Conservation (phyloP, 2,113 vertebrate genomes). For the Oncorhynchus gorbuscha region DNA sequence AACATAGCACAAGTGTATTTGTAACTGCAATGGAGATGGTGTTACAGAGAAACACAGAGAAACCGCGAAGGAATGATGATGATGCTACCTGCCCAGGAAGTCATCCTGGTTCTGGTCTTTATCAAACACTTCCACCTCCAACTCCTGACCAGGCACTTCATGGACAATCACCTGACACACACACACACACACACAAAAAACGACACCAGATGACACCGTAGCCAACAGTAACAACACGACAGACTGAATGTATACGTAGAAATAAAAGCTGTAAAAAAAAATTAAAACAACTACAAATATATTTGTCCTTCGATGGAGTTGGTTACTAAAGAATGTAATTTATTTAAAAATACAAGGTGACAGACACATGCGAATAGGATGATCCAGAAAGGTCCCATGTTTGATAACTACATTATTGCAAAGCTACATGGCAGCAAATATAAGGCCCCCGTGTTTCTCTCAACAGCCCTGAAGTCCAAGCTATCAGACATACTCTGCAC, state of each 20-base stretch:
- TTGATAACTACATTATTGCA: too few species aligned
- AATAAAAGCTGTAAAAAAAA: too few species aligned
- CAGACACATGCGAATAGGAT: neutral
- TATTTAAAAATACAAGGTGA: neutral
- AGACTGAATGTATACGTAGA: too few species aligned
- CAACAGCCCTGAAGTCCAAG: too few species aligned
- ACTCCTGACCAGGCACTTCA: conserved; percentile 92
- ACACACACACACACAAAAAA: conserved; percentile 32
- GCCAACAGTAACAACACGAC: neutral
- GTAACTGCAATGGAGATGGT: conserved; percentile 34
- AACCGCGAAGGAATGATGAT: conserved; percentile 15
- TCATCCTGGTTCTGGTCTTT: conserved; percentile 96
- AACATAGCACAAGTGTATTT: neutral
- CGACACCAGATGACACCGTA: conserved; percentile 4
- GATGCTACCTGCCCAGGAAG: conserved; percentile 87
- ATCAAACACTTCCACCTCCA: conserved; percentile 93
- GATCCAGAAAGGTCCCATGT: too few species aligned
- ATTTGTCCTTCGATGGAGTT: too few species aligned
- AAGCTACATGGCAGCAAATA: too few species aligned
- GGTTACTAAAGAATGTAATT: too few species aligned
- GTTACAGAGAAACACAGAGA: conserved; percentile 38
- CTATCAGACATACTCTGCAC: too few species aligned
- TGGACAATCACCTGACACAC: conserved; percentile 87
- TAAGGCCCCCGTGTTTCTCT: too few species aligned
- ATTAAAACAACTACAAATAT: too few species aligned